phyloP scores from a whole-genome alignment of 1,140 invertebrate genomes.

The Protaetia brevitarsis region DNA sequence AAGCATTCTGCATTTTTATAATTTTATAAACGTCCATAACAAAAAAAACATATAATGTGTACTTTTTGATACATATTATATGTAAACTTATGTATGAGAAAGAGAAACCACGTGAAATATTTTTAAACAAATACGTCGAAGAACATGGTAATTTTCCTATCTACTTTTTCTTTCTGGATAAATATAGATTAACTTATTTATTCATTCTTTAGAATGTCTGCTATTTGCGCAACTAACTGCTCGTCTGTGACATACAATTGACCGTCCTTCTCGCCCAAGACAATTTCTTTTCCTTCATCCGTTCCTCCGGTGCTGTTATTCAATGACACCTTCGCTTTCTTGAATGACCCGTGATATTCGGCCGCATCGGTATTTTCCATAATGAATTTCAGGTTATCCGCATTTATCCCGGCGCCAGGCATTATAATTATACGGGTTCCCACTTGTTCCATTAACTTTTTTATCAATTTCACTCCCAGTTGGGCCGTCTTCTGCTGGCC shows the following conservation, averaged over 20 bases:
- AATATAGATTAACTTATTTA: conserved; percentile 19
- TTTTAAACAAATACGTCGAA: no score
- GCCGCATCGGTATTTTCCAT: conserved; percentile 57
- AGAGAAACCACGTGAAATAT: no score
- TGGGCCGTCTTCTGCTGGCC: conserved; percentile 66
- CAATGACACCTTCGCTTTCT: conserved; percentile 45
- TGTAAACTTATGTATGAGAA: no score
- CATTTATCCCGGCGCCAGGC: conserved; percentile 77
- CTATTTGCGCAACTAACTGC: conserved; percentile 40
- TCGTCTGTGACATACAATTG: conserved; percentile 41
- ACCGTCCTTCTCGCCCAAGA: conserved; percentile 32
- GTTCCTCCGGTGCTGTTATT: conserved; percentile 25
- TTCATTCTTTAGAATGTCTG: conserved; percentile 39
- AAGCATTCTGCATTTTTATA: no score
- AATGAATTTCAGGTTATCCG: conserved; percentile 68
- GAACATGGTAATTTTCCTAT: no score
- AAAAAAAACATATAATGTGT: no score
- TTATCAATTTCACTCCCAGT: conserved; percentile 64
- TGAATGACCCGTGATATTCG: conserved; percentile 76
- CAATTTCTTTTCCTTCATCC: conserved; percentile 33
- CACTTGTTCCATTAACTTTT: conserved; percentile 59
- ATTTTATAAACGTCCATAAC: no score
- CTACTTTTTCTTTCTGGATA: not conserved
- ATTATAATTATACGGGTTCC: conserved; percentile 68
- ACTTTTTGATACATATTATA: no score